These are phyloP conservation scores for Magallana nippona DNA, from an alignment of 2,888 invertebrate genomes.

Conservation along the genomic window DNA sequence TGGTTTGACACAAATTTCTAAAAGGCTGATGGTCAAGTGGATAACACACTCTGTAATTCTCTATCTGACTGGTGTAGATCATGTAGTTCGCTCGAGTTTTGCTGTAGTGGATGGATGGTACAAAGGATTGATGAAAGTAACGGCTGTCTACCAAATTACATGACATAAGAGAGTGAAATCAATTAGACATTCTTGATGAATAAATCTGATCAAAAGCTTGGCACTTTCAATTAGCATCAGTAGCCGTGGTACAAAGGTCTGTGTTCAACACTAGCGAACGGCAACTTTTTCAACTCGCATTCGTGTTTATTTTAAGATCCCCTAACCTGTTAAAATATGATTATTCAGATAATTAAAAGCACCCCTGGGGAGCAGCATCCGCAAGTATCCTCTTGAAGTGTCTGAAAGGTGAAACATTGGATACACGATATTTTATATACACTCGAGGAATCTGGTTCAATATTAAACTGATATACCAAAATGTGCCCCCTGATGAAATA, in stretches of 20 bases:
- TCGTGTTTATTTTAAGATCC: constrained; percentile 19
- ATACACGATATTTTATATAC: constrained; percentile 18
- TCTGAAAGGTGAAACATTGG: constrained; percentile 1
- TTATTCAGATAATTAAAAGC: constrained; percentile 29
- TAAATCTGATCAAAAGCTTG: constrained; percentile 1
- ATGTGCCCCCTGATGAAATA: not conserved
- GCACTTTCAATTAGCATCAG: not conserved
- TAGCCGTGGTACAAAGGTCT: not conserved
- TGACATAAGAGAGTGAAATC: not conserved
- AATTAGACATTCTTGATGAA: not conserved
- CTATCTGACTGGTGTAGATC: too few relatives aligned
- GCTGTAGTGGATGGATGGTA: too few relatives aligned
- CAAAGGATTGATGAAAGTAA: too few relatives aligned
- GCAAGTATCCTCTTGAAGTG: constrained; percentile 17
- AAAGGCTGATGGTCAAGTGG: too few relatives aligned
- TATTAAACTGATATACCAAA: not conserved
- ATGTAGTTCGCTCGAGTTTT: too few relatives aligned
- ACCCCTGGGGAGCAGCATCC: constrained; percentile 15
- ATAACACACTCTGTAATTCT: too few relatives aligned
- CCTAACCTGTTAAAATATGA: constrained; percentile 31
- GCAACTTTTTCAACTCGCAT: constrained; percentile 8
- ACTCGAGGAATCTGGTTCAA: constrained; percentile 10
- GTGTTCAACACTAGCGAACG: not conserved
- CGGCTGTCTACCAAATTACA: not conserved
- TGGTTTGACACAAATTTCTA: too few relatives aligned